Base-by-base conservation (phyloP, 2,113 vertebrate genomes). In the Chunga burmeisteri region DNA sequence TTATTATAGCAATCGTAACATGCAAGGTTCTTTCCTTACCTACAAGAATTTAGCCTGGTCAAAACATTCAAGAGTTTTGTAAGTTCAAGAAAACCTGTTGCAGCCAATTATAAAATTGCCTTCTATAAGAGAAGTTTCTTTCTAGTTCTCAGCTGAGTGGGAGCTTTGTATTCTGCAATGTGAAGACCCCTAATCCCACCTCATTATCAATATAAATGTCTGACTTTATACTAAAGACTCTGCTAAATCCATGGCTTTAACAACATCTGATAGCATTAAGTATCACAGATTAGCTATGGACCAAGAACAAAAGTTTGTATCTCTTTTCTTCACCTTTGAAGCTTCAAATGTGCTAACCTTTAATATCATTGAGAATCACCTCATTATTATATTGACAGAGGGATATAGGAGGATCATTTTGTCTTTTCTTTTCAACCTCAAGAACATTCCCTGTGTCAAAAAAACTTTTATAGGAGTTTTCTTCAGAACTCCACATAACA, bases 201-300 rank as follows among this genome's bases (percentile, higher is more conserved):
- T 84, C 53, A 70, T 92, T 92, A 92, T 77, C 82, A 75, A 77
- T 52, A 88, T 77, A 90, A 93, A 90, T 61, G 18, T 56, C 71
- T 90, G 75, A 86, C 40, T 67, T 87, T 49, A 80, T 49, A 80
- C 6, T 67, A 75, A 85, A 74, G 78, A 71, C 18, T 80, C 29
- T 85, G 58, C 53, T 86, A 88, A 93, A 82, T 86, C 88, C 71
- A 72, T 30, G 75, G 62, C 49, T 92, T 90, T 80, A 86, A 56
- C 79, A 62, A 52, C 13, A 53, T 40, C 63, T 68, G 82, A 88
- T 62, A 77, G 49, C 30, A 36, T 61, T 63, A 73, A 68, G 67
- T 47, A 73, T 44, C 36, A 49, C 32, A 80, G 75, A 83, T 56
- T 36, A 90, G 58, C 67, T 72, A 7, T 0, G 2, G 52, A 34